Evolutionary conservation across 92 coral and sea anemone species (phyloP).

Genomic region (Muricea muricata): DNA sequence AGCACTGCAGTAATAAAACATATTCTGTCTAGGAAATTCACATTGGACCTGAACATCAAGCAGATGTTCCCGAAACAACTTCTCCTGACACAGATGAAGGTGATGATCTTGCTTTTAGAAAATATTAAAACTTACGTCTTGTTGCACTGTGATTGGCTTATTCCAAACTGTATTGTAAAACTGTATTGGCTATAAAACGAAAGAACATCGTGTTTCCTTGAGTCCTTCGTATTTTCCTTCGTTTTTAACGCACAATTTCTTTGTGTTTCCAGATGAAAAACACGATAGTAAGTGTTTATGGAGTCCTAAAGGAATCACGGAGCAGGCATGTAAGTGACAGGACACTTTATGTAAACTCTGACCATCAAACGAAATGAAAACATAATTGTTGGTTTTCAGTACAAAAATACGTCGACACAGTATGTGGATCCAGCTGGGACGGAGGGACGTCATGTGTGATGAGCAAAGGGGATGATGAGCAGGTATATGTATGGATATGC

Average conservation of each 20-base stretch:
- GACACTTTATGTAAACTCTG: too few species aligned
- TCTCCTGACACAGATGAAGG: constrained; percentile 52
- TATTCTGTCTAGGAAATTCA: constrained; percentile 78
- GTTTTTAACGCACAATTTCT: too few species aligned
- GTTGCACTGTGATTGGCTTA: neutral
- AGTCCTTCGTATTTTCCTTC: too few species aligned
- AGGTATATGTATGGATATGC: constrained; percentile 63
- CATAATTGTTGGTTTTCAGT: constrained; percentile 49
- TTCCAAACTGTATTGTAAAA: neutral
- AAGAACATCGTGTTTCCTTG: too few species aligned
- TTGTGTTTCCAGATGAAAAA: constrained; percentile 7
- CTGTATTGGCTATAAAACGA: neutral
- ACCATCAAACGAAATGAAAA: too few species aligned
- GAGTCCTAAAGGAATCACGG: constrained; percentile 87
- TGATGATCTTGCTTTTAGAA: neutral
- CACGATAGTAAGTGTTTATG: constrained; percentile 88
- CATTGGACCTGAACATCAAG: constrained; percentile 98
- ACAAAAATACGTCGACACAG: constrained; percentile 78
- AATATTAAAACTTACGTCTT: neutral
- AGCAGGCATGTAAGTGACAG: constrained; percentile 79
- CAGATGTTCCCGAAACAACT: constrained; percentile 86
- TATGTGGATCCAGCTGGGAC: constrained; percentile 71
- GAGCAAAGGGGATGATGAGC: constrained; percentile 87
- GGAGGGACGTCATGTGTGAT: constrained; percentile 70
- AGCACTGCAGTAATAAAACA: too few species aligned